Evolutionary conservation across 2,797 vertebrate genomes (phyloP), one percentile per base, ranked within the genome.

Genomic region (Coranthus polyacanthus): DNA sequence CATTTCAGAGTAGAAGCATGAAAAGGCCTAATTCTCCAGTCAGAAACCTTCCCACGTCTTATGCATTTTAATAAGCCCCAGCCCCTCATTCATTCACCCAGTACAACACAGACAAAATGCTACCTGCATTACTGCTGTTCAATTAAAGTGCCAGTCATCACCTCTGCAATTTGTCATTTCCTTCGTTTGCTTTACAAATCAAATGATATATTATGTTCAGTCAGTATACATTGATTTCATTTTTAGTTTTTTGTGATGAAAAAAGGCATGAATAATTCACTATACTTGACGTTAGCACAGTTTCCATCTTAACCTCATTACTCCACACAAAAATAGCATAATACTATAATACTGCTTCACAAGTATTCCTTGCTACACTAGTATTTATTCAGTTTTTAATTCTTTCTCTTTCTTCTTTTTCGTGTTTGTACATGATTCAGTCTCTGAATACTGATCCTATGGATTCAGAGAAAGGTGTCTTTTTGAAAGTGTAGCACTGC

Each of bases 141-240:
- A 54, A 18, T 69, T 57, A 29, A 18, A 38, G 45, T 0, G 49
- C 50, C 70, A 68, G 36, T 68, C 61, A 63, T 47, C 58, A 52
- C 47, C 32, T 37, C 18, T 49, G 20, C n/a, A 36, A 55, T 24
- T 66, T 54, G 20, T 21, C 15, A 15, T n/a, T 42, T 34, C 38
- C 43, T 18, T 24, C 21, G 15, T 46, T 63, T 21, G 21, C 15
- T 29, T 50, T 58, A 58, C 34, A 18, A 26, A 43, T 2, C 22
- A 37, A 68, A 60, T 47, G 2, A 32, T 22, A 17, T 49, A 39
- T 36, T 3, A 56, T 69, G 66, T 51, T 60, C 32, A 53, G 18
- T 61, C 41, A n/a, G n/a, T n/a, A 44, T 21, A 42, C 32, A 22
- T 10, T 16, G 20, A 17, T 45, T 49, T 16, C 44, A 12, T 45